These are phyloP conservation scores for Drosophila bunnanda DNA, from an alignment of 2,888 invertebrate species.

Conservation along the genomic window DNA sequence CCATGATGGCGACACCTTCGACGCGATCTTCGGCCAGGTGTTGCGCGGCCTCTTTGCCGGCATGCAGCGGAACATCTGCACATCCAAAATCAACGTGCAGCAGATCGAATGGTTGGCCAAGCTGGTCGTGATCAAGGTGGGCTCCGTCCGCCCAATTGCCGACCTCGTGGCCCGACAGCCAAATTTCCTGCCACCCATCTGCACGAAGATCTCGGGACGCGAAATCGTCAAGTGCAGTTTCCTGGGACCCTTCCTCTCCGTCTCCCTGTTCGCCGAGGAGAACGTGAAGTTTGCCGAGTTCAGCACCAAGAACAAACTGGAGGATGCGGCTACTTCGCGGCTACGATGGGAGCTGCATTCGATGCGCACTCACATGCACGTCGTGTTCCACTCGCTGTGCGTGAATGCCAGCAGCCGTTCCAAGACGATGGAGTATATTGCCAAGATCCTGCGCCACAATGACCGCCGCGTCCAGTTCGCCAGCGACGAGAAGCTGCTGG, in stretches of 20 bases:
- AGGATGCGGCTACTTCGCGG: slow-evolving; percentile 74
- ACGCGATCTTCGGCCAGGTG: slow-evolving; percentile 82
- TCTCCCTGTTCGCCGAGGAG: slow-evolving; percentile 97
- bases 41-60: slow-evolving; percentile 83
- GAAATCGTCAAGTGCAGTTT: slow-evolving; percentile 94
- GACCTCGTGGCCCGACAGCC: slow-evolving; percentile 87
- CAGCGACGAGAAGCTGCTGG: slow-evolving; percentile 93
- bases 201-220: slow-evolving; percentile 91
- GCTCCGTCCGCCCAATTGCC: slow-evolving; percentile 91
- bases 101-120: slow-evolving; percentile 91
- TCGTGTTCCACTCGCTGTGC: slow-evolving; percentile 92
- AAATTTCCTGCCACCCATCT: slow-evolving; percentile 90
- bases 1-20: slow-evolving; percentile 82
- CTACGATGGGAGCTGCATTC: slow-evolving; percentile 89
- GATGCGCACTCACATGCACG: slow-evolving; percentile 90
- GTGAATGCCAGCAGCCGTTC: slow-evolving; percentile 93
- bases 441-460: slow-evolving; percentile 91
- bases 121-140: slow-evolving; percentile 91
- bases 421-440: slow-evolving; percentile 91
- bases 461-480: slow-evolving; percentile 95
- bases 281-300: slow-evolving; percentile 94
- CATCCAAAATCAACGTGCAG: slow-evolving; percentile 86
- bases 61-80: slow-evolving; percentile 84
- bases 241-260: slow-evolving; percentile 95
- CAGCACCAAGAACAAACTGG: slow-evolving; percentile 84